Percentiles rank a stretch among this genome's conserved stretches.
Conservation (phyloP, 2,888 invertebrate species). For the Coleophora flavipennella region DNA sequence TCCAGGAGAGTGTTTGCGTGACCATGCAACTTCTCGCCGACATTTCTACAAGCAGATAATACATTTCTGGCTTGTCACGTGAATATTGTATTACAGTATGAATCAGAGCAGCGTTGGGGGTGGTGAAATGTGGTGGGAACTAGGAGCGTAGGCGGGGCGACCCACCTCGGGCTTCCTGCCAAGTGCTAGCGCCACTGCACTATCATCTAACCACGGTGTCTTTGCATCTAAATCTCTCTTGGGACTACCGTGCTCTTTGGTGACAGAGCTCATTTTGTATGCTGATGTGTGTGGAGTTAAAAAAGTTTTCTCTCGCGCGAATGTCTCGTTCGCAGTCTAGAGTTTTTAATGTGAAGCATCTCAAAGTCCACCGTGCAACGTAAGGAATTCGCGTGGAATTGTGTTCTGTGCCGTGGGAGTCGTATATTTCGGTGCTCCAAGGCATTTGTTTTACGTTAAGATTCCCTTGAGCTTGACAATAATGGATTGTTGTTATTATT, state of each 20-base stretch:
- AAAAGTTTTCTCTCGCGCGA: conserved; percentile 36
- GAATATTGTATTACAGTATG: conserved; percentile 40
- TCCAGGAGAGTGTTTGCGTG: conserved; percentile 24
- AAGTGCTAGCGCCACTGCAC: conserved; percentile 64
- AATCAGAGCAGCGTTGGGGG: conserved; percentile 43
- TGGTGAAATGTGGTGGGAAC: conserved; percentile 38
- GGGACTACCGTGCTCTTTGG: conserved; percentile 21
- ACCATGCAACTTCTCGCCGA: conserved; percentile 19
- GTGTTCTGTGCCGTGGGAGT: conserved; percentile 22
- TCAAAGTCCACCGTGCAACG: conserved; percentile 37
- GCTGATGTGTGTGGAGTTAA: conserved; percentile 7
- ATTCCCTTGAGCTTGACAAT: conserved; percentile 20
- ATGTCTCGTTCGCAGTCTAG: conserved; percentile 61
- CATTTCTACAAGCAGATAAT: conserved; percentile 24
- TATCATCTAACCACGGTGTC: conserved; percentile 35
- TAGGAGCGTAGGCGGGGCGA: conserved; percentile 43
- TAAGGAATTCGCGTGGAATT: conserved; percentile 38
- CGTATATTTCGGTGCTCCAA: conserved; percentile 23
- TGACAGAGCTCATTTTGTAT: conserved; percentile 31
- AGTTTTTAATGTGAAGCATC: conserved; percentile 53
- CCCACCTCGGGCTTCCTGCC: conserved; percentile 53
- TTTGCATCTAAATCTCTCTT: conserved; percentile 18
- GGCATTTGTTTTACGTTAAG: conserved; percentile 6
- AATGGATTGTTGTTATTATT: background rate
- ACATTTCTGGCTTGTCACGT: conserved; percentile 41